A percentile compares a stretch with the other conserved stretches of the same genome.
Conservation (phyloP, 2,797 vertebrate species). For the Nasua narica region DNA sequence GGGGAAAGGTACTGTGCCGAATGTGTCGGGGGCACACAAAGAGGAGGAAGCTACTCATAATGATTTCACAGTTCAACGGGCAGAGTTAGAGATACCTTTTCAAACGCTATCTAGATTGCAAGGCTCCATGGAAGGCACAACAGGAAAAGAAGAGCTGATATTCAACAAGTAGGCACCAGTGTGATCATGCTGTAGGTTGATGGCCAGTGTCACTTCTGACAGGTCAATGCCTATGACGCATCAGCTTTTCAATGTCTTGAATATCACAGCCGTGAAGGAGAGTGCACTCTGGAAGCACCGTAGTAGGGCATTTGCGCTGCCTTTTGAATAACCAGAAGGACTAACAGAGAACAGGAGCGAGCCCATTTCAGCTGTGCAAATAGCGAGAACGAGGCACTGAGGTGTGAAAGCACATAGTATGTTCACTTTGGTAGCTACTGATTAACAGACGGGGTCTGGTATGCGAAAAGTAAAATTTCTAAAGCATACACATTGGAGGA, state of each 20-base stretch:
- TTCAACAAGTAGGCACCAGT: no score
- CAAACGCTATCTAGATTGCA: not conserved
- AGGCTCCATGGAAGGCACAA: not conserved
- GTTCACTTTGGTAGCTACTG: not conserved
- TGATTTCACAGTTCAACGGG: not conserved
- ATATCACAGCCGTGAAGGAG: not conserved
- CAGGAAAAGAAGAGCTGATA: not conserved
- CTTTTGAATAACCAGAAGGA: not conserved
- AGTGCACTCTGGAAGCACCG: not conserved
- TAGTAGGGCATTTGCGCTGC: not conserved
- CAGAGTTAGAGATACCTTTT: not conserved
- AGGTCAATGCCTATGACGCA: fast-evolving
- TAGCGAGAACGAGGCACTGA: not conserved
- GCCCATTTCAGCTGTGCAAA: not conserved
- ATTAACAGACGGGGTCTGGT: no score
- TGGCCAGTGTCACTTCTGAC: not conserved
- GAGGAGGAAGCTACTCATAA: not conserved
- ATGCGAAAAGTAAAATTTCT: not conserved
- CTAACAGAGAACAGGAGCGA: not conserved
- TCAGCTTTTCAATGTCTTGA: not conserved
- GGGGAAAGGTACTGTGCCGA: not conserved
- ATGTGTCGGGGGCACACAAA: fast-evolving
- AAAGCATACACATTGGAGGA: not conserved
- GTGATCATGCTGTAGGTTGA: not conserved
- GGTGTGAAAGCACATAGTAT: not conserved